A percentile compares a stretch with the other conserved stretches of the same genome.
Conservation (phyloP, 1,140 invertebrate genomes). For the Platorchestia sp. region DNA sequence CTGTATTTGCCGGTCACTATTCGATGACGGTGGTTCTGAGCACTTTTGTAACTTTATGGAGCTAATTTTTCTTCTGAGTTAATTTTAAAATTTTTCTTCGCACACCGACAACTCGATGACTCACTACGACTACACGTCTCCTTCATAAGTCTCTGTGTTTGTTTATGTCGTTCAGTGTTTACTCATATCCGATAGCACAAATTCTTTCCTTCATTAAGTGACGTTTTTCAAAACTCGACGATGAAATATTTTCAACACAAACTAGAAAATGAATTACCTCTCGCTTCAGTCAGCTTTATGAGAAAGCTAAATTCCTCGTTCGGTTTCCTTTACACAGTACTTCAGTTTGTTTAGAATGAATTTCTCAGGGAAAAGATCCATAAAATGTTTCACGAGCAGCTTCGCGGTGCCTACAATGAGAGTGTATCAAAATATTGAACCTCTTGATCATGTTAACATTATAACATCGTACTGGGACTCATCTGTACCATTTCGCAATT, state of each 20-base stretch:
- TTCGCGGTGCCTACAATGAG: too few species aligned
- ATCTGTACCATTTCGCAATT: too few species aligned
- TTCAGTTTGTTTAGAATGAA: neutral
- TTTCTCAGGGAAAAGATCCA: too few species aligned
- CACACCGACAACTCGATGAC: neutral
- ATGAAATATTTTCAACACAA: neutral
- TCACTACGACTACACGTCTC: neutral
- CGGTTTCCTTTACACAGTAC: neutral
- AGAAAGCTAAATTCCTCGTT: neutral
- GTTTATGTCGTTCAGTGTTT: neutral
- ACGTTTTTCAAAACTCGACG: neutral
- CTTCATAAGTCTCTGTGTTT: neutral
- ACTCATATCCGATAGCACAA: neutral
- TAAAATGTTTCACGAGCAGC: too few species aligned
- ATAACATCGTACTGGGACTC: too few species aligned
- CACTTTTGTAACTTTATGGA: neutral
- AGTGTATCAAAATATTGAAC: too few species aligned
- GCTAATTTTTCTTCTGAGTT: neutral
- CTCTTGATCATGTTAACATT: too few species aligned
- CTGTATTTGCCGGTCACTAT: too few species aligned
- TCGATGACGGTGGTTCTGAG: neutral
- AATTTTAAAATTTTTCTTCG: neutral
- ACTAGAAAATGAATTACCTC: neutral
- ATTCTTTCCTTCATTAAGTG: neutral
- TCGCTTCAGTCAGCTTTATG: neutral